A percentile compares a stretch with the other conserved stretches of the same genome.
Evolutionary conservation across 92 coral and sea anemone species (phyloP).

Genomic region (Epizoanthus scotinus): DNA sequence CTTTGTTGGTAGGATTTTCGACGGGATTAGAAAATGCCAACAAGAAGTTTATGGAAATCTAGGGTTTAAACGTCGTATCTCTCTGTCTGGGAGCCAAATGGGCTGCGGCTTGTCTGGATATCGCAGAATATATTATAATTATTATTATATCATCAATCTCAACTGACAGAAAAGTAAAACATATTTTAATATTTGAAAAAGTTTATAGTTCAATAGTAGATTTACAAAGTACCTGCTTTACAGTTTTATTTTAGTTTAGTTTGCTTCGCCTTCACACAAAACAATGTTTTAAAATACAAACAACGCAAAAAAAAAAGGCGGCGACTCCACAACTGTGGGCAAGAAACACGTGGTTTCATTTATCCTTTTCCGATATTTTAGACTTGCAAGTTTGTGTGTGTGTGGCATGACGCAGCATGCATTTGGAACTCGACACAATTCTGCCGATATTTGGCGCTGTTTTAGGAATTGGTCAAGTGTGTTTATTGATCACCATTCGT

Average conservation of each 20-base stretch:
- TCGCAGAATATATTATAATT: neutral
- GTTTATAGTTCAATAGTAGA: neutral
- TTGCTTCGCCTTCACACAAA: no score
- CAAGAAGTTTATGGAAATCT: neutral
- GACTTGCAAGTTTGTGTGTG: neutral
- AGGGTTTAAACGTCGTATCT: no score
- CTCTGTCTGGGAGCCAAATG: neutral
- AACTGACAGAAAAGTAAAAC: neutral
- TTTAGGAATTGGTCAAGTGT: neutral
- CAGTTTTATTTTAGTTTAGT: no score
- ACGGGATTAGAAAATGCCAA: neutral
- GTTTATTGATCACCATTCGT: neutral
- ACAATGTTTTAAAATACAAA: no score
- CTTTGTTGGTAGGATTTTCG: neutral
- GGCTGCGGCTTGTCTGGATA: neutral
- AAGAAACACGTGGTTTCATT: conserved; percentile 1
- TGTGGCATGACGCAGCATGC: neutral
- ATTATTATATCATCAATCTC: neutral
- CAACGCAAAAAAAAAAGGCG: no score
- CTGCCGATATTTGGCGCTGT: neutral
- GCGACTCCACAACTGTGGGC: no score
- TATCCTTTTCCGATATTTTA: no score
- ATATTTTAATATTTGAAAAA: neutral
- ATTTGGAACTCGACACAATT: neutral
- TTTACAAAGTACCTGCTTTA: neutral